A percentile compares a stretch with the other conserved stretches of the same genome.
Conservation (phyloP, 2,888 invertebrate genomes). For the Morpho achilles region DNA sequence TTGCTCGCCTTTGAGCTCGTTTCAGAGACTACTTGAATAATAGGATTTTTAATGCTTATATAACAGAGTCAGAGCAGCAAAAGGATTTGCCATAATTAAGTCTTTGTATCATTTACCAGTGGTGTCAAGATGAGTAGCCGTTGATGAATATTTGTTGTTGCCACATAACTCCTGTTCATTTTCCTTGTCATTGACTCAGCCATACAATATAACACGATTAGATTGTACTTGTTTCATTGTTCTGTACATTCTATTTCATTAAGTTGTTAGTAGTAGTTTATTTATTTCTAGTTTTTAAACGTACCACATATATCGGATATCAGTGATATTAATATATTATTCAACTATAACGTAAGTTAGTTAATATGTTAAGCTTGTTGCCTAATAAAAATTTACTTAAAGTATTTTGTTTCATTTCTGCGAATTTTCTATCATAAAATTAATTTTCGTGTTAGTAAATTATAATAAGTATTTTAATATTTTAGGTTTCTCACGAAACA, state of each 20-base stretch:
- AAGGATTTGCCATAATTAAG: no score
- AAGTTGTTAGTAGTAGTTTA: conserved; percentile 18
- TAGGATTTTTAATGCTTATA: no score
- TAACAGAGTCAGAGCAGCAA: no score
- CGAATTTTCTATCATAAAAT: no score
- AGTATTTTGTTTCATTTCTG: conserved; percentile 16
- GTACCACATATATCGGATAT: conserved; percentile 64
- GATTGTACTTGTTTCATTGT: not conserved
- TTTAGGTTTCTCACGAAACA: no score
- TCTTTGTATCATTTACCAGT: no score
- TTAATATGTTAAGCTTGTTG: conserved; percentile 51
- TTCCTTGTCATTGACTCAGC: no score
- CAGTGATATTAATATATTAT: conserved; percentile 65
- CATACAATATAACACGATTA: not conserved
- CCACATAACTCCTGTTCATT: no score
- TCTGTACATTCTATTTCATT: conserved; percentile 12
- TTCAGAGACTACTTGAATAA: no score
- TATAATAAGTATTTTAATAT: not conserved
- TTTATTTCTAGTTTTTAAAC: conserved; percentile 31
- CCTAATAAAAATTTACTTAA: conserved; percentile 49
- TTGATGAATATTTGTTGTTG: no score
- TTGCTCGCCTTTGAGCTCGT: no score
- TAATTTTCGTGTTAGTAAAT: not conserved
- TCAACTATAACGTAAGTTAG: conserved; percentile 42
- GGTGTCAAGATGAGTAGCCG: no score